Evolutionary conservation across 1,140 invertebrate genomes (phyloP), one percentile per base, ranked within the genome.

Genomic region (Hycleus phaleratus): DNA sequence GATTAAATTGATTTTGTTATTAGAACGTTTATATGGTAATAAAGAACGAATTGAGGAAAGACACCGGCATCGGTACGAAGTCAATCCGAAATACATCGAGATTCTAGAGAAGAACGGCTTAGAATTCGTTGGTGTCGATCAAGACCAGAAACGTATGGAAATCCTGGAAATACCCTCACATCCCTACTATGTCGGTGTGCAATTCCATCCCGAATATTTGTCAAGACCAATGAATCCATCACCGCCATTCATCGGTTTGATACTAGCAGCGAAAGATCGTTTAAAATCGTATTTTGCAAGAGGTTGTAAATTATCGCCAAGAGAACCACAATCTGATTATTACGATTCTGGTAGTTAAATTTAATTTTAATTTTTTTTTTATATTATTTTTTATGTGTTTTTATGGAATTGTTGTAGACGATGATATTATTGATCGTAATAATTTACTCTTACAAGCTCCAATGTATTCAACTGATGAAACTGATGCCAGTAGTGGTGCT

Each of bases 201-300:
- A 99, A 75, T 99, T 90, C 74, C 97, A 99, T 76, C 97, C 97
- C 0, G 97, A 99, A 74, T 99, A 98, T 75, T 78, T 97, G 48
- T 96, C 93, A 1, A 80, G 95, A 1, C 96, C 97, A 0, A 74
- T 97, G 49, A 88, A 87, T 61, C 95, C 97, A 0, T 97, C 93
- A 38, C 91, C 97, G 3, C 94, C 95, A 3, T 99, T 97, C 71
- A 76, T 98, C 54, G 97, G 97, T 50, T 79, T 99, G 2, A 86
- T 99, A 62, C 78, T 97, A 49, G 91, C 93, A 7, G 85, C 93
- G 2, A 82, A 85, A 54, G 85, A 85, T 11, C 88, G 88, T 73
- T 75, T 95, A 18, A 79, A 84, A 32, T 75, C 74, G 38, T 92
- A 85, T 66, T 74, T 90, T 42, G 79, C 79, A 10, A 82, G 81